These are phyloP conservation scores for Agrilus planipennis DNA, from an alignment of 1,140 invertebrate genomes.

Conservation along the genomic window DNA sequence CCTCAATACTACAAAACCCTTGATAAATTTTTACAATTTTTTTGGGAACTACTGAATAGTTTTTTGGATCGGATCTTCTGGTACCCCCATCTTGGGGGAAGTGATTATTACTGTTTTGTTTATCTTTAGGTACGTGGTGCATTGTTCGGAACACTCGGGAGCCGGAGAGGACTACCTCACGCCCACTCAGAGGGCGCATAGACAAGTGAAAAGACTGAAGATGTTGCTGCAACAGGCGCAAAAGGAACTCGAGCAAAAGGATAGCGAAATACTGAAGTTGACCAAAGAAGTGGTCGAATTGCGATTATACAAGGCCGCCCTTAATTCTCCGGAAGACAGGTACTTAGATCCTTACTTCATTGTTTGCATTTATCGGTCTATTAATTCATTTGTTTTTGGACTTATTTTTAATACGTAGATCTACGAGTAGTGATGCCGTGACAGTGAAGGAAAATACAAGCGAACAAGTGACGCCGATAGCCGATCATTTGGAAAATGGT, in stretches of 20 bases:
- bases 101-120: neutral
- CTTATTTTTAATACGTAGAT: no score
- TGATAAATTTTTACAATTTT: neutral
- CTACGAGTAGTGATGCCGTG: slow-evolving; percentile 57
- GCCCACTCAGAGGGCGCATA: slow-evolving; percentile 70
- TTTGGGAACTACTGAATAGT: neutral
- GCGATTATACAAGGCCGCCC: slow-evolving; percentile 61
- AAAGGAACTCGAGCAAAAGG: slow-evolving; percentile 64
- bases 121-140: slow-evolving; percentile 56
- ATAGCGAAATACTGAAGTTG: slow-evolving; percentile 64
- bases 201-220: slow-evolving; percentile 63
- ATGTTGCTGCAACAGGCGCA: slow-evolving; percentile 56
- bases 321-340: slow-evolving; percentile 57
- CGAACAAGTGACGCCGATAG: slow-evolving; percentile 9
- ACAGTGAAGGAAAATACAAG: slow-evolving; percentile 51
- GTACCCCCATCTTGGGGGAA: neutral
- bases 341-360: no score
- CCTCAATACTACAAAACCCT: no score
- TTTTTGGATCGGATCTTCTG: neutral
- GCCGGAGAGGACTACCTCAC: slow-evolving; percentile 70
- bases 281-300: slow-evolving; percentile 74
- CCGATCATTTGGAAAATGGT: neutral
- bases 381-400: no score
- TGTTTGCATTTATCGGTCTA: no score
- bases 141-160: slow-evolving; percentile 65